Evolutionary conservation across 30 jellyfish, hydroid and myxozoan species (phyloP).

Genomic region (Clytia hemisphaerica): DNA sequence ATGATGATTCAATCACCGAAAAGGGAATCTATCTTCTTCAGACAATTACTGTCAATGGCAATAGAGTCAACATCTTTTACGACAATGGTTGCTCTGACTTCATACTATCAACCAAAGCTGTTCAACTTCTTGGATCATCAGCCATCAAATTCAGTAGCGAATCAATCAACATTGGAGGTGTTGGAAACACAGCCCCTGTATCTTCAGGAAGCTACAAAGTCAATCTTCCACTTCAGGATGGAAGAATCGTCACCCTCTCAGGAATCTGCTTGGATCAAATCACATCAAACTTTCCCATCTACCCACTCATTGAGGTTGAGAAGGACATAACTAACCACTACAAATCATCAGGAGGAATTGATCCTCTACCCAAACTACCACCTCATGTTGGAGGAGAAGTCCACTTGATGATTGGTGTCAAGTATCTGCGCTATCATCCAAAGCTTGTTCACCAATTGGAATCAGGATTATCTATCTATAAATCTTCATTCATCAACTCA

Average conservation of each 20-base stretch:
- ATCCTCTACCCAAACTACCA: slow-evolving; percentile 8
- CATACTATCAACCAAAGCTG: not conserved
- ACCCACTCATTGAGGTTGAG: slow-evolving; percentile 1
- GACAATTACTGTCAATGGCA: too few relatives aligned
- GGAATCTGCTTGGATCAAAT: slow-evolving; percentile 1
- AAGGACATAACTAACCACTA: not conserved
- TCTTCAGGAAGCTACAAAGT: too few relatives aligned
- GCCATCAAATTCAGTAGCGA: too few relatives aligned
- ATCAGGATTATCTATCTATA: too few relatives aligned
- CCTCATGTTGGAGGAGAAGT: slow-evolving; percentile 22
- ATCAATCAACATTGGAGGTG: too few relatives aligned
- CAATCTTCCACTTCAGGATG: not conserved
- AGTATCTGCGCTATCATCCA: not conserved
- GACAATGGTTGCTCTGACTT: not conserved
- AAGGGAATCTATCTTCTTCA: too few relatives aligned
- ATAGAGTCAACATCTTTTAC: not conserved
- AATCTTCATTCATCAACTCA: not conserved
- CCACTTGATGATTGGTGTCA: slow-evolving; percentile 27
- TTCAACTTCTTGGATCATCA: too few relatives aligned
- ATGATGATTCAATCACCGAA: too few relatives aligned
- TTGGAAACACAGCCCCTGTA: too few relatives aligned
- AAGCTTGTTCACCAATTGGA: not conserved
- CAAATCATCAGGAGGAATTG: not conserved
- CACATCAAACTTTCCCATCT: not conserved
- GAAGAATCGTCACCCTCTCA: not conserved